Percentiles rank a stretch among this genome's conserved stretches.
Evolutionary conservation across 2,888 invertebrate genomes (phyloP).

Genomic region (Apotomis turbidana): DNA sequence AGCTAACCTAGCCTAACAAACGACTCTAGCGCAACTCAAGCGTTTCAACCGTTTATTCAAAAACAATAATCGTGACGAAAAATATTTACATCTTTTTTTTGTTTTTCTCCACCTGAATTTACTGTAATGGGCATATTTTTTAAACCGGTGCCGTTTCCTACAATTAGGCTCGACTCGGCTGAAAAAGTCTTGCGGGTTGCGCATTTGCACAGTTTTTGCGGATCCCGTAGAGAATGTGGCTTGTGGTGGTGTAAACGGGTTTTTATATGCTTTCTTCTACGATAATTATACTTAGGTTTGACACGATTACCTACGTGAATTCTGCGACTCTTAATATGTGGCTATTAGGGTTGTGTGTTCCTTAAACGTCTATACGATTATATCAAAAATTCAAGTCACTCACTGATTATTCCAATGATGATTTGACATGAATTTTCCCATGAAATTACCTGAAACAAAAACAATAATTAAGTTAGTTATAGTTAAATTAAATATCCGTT

Average conservation of each 20-base stretch:
- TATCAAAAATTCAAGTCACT: not conserved
- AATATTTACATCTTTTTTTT: conserved; percentile 12
- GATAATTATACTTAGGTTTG: conserved; percentile 14
- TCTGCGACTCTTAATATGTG: not conserved
- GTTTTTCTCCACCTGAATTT: conserved; percentile 19
- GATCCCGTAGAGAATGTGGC: conserved; percentile 59
- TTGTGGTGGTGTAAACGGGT: conserved; percentile 58
- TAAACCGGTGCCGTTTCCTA: conserved; percentile 11
- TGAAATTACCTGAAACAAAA: no score
- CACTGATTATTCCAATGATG: not conserved
- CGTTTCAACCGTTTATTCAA: conserved; percentile 16
- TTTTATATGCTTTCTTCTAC: conserved; percentile 63
- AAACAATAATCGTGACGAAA: conserved; percentile 23
- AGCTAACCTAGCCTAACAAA: conserved; percentile 26
- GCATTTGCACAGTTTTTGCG: conserved; percentile 46
- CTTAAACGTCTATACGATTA: no score
- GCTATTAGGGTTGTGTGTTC: not conserved
- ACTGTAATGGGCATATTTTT: conserved; percentile 29
- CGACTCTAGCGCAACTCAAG: conserved; percentile 5
- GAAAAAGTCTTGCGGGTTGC: conserved; percentile 27
- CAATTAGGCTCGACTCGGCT: conserved; percentile 26
- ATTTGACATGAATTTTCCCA: no score
- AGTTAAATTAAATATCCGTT: no score
- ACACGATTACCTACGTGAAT: conserved; percentile 21
- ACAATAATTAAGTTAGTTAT: no score